phyloP scores from a whole-genome alignment of 2,113 vertebrate species.

The Podarcis muralis region DNA sequence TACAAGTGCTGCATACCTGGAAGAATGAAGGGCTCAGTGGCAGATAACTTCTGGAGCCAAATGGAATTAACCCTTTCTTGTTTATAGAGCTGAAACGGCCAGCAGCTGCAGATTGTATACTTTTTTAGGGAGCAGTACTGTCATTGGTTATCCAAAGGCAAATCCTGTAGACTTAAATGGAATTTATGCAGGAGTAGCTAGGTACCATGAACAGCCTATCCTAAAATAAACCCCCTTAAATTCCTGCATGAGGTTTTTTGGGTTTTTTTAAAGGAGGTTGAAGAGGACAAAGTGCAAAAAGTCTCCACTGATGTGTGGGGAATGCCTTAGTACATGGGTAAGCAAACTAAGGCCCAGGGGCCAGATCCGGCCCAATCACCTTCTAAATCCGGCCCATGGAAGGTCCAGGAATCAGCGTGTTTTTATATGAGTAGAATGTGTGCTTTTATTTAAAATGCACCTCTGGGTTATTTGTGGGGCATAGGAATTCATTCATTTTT shows the following conservation, averaged over 20 bases:
- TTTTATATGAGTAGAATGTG: no score
- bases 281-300: background rate
- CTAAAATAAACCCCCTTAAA: background rate
- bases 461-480: no score
- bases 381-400: no score
- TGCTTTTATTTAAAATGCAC: no score
- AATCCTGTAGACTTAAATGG: background rate
- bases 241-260: background rate
- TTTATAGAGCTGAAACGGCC: background rate
- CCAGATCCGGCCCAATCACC: no score
- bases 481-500: no score
- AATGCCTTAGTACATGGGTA: no score
- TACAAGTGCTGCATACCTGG: conserved; percentile 29
- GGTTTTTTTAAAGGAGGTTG: no score
- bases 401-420: no score
- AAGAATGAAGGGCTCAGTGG: conserved; percentile 39
- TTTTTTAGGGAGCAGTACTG: background rate
- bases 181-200: background rate
- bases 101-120: background rate
- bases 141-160: background rate
- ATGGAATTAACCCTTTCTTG: conserved; percentile 33
- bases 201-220: background rate
- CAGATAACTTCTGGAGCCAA: conserved; percentile 33
- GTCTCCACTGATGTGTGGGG: background rate
- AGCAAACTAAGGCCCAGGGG: no score